These are phyloP conservation scores for Sylvia borin DNA, from an alignment of 2,797 vertebrate genomes.

Conservation along the genomic window DNA sequence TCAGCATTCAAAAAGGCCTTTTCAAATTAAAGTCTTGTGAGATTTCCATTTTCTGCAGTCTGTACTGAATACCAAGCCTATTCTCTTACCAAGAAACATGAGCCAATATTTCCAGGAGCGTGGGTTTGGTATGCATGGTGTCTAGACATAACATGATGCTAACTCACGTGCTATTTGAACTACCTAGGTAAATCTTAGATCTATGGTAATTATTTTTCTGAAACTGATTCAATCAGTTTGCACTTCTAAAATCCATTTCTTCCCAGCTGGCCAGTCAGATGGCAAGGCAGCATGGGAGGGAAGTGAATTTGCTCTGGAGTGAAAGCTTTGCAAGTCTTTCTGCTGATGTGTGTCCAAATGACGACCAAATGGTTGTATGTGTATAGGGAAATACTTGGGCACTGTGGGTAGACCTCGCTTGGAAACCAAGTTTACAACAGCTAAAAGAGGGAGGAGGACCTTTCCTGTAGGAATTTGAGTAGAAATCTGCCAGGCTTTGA, in stretches of 20 bases:
- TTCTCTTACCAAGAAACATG: not conserved
- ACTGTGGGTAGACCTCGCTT: not conserved
- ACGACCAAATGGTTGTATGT: not conserved
- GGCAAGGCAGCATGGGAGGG: rapidly evolving
- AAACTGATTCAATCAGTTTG: not conserved
- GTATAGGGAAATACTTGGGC: not conserved
- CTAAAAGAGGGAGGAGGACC: not conserved
- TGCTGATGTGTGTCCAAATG: rapidly evolving
- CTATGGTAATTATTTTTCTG: not conserved
- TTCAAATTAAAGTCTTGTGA: not conserved
- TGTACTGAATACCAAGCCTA: not conserved
- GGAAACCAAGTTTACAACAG: not conserved
- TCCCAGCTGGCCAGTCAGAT: not conserved
- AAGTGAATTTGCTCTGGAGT: not conserved
- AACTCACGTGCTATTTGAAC: not conserved
- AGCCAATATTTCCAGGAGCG: not conserved
- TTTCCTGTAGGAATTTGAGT: not conserved
- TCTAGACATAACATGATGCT: not conserved
- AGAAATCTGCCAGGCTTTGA: not conserved
- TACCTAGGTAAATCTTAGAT: not conserved
- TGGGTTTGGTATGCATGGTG: not conserved
- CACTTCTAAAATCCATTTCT: not conserved
- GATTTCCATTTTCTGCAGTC: not conserved
- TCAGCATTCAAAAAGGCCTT: not conserved
- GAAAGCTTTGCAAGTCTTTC: not conserved